These are phyloP conservation scores for Solenodon paradoxus DNA, from an alignment of 2,113 vertebrate genomes.

Conservation along the genomic window DNA sequence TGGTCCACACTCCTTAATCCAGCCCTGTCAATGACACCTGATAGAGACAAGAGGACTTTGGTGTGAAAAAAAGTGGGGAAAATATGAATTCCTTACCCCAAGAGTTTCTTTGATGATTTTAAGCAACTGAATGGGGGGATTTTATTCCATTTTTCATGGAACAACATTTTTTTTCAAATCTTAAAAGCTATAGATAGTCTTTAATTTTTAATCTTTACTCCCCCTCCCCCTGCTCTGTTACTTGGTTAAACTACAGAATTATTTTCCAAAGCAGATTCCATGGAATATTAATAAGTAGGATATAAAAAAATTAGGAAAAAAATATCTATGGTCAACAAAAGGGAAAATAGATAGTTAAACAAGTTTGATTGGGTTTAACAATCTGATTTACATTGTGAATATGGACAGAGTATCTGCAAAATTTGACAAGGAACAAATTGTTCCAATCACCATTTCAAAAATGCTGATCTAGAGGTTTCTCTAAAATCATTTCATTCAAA, in stretches of 20 bases:
- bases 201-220: not conserved
- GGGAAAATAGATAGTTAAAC: not conserved
- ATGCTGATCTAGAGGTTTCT: not conserved
- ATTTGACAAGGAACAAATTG: not conserved
- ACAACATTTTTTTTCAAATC: not conserved
- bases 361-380: not conserved
- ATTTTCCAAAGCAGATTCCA: not conserved
- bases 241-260: not conserved
- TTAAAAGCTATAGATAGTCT: not conserved
- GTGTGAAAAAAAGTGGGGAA: not conserved
- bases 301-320: not conserved
- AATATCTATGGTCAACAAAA: not conserved
- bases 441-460: not conserved
- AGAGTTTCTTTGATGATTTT: not conserved
- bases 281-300: not conserved
- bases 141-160: too few species aligned
- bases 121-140: not conserved
- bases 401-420: not conserved
- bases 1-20: not conserved
- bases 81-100: not conserved
- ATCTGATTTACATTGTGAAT: not conserved
- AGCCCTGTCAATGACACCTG: not conserved
- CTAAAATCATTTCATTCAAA: not conserved
- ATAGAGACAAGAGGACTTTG: too few species aligned
- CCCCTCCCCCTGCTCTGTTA: too few species aligned